A percentile compares a stretch with the other conserved stretches of the same genome.
Evolutionary conservation across 2,888 invertebrate genomes (phyloP).

Genomic region (Eupithecia insigniata): DNA sequence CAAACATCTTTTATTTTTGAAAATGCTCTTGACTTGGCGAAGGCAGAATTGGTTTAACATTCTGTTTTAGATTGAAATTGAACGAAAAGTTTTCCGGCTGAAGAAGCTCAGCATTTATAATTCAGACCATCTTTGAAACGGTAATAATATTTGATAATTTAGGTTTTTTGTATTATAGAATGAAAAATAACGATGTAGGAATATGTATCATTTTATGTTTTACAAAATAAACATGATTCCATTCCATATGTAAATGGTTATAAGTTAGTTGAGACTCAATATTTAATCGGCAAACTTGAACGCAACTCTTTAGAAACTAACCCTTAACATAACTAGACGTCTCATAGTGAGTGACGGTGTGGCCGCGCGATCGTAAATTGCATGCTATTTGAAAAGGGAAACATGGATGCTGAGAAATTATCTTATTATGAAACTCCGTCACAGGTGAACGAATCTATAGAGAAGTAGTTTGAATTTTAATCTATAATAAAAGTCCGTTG

Average conservation of each 20-base stretch:
- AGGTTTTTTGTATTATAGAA: too few species aligned
- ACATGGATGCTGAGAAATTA: conserved; percentile 10
- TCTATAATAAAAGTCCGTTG: background rate
- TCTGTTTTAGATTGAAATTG: background rate
- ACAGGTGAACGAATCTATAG: background rate
- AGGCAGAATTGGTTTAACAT: background rate
- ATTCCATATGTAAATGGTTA: background rate
- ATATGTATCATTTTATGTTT: background rate
- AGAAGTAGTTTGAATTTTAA: background rate
- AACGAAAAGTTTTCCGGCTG: background rate
- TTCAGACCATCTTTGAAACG: background rate
- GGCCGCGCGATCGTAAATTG: conserved; percentile 18
- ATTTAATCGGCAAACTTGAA: conserved; percentile 2
- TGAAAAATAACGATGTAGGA: too few species aligned
- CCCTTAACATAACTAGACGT: conserved; percentile 16
- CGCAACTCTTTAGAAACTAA: conserved; percentile 22
- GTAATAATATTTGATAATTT: background rate
- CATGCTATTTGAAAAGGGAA: conserved; percentile 27
- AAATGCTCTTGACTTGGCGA: background rate
- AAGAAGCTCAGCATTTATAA: background rate
- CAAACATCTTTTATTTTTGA: background rate
- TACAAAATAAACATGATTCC: background rate
- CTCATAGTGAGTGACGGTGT: conserved; percentile 15
- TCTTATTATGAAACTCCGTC: background rate
- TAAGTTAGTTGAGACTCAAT: background rate